phyloP scores from a whole-genome alignment of 2,113 vertebrate genomes.

The Myocastor coypus region DNA sequence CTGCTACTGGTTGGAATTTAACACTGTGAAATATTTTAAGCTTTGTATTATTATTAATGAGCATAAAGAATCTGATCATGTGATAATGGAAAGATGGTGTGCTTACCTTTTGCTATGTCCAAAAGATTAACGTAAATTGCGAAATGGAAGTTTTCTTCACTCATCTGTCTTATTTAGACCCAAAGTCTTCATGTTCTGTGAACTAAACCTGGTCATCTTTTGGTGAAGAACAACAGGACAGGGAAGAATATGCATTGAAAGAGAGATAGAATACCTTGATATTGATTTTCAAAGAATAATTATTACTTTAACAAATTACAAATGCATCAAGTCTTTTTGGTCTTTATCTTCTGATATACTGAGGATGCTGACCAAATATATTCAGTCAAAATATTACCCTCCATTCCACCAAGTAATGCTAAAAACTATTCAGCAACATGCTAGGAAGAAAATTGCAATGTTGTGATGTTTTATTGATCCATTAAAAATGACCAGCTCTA shows the following conservation, averaged over 20 bases:
- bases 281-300: constrained; percentile 22
- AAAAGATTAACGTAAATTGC: neutral
- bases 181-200: neutral
- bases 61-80: neutral
- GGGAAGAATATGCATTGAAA: neutral
- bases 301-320: constrained; percentile 31
- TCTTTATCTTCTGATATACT: neutral
- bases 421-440: constrained; percentile 21
- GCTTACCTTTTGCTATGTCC: neutral
- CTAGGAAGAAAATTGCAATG: constrained; percentile 9
- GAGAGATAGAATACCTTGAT: neutral
- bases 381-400: neutral
- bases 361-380: neutral
- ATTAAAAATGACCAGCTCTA: neutral
- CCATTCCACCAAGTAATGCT: neutral
- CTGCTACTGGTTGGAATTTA: neutral
- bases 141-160: neutral
- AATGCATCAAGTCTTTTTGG: neutral
- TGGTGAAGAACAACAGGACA: neutral
- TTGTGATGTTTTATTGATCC: constrained; percentile 56
- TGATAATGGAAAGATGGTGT: neutral
- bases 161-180: neutral
- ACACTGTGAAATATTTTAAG: neutral
- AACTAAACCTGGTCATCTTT: neutral
- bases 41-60: neutral